These are phyloP conservation scores for Reinhardtius hippoglossoides DNA, from an alignment of 2,113 vertebrate genomes.

Conservation along the genomic window DNA sequence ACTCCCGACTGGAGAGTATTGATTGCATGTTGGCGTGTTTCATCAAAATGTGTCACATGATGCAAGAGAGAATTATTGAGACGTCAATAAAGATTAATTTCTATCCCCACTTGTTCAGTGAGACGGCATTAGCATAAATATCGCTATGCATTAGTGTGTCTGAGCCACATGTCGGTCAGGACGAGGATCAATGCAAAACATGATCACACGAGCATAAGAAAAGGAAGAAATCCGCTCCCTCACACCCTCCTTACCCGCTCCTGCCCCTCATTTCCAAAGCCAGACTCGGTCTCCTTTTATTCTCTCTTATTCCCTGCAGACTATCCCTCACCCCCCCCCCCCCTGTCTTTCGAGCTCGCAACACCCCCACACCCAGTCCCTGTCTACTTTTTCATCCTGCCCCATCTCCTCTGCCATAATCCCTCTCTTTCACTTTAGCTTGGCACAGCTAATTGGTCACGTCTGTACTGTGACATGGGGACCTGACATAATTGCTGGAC, in stretches of 20 bases:
- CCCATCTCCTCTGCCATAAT: conserved; percentile 76
- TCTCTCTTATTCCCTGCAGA: conserved; percentile 60
- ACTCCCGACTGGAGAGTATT: conserved; percentile 52
- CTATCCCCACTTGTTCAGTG: conserved; percentile 44
- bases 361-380: conserved; percentile 42
- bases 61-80: conserved; percentile 63
- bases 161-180: conserved; percentile 66
- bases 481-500: conserved; percentile 83
- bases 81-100: conserved; percentile 73
- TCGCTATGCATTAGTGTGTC: conserved; percentile 57
- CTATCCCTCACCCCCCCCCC: conserved; percentile 19
- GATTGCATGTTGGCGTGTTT: conserved; percentile 63
- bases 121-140: conserved; percentile 67
- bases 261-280: conserved; percentile 49
- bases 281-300: conserved; percentile 51
- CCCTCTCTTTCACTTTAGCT: conserved; percentile 73
- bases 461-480: conserved; percentile 79
- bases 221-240: conserved; percentile 40
- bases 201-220: conserved; percentile 45
- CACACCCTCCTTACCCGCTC: conserved; percentile 30
- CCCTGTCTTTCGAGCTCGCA: conserved; percentile 2
- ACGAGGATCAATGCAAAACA: conserved; percentile 70
- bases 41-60: conserved; percentile 66
- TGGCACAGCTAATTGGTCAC: conserved; percentile 83
- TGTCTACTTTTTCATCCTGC: conserved; percentile 61